These are phyloP conservation scores for Lepus oiostolus DNA, from an alignment of 2,797 vertebrate species.

Conservation along the genomic window DNA sequence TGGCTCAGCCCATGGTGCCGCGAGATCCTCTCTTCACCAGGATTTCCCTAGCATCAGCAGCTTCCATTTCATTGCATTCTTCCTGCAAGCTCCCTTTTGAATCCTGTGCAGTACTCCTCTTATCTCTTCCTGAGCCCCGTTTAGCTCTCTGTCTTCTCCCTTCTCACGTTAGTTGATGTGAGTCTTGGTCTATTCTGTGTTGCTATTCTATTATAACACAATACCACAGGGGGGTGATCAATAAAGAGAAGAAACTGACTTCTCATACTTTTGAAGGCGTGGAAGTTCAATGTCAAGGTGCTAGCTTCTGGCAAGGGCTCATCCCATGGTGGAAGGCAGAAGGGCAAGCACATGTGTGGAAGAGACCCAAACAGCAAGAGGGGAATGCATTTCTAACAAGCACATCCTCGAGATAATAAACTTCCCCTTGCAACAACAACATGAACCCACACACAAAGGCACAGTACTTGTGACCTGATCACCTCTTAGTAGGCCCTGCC, in stretches of 20 bases:
- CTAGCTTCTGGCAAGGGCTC: neutral
- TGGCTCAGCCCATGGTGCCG: fast-evolving
- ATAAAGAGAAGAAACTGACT: neutral
- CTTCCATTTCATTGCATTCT: neutral
- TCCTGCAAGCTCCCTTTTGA: neutral
- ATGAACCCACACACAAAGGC: neutral
- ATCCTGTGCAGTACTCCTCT: neutral
- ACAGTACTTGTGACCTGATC: neutral
- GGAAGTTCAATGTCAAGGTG: neutral
- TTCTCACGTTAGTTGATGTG: neutral
- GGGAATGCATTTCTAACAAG: neutral
- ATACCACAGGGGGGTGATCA: neutral
- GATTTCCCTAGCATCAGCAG: neutral
- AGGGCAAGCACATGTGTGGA: too few relatives aligned
- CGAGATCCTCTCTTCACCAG: neutral
- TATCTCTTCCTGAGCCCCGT: too few relatives aligned
- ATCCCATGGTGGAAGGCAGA: too few relatives aligned
- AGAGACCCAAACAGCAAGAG: neutral
- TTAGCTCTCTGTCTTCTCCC: neutral
- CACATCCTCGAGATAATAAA: neutral
- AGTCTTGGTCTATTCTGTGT: neutral
- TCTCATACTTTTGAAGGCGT: neutral
- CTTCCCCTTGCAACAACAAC: neutral
- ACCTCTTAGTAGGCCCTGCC: too few relatives aligned
- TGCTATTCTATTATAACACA: neutral